Evolutionary conservation across 2,888 invertebrate genomes (phyloP), one percentile per base, ranked within the genome.

Genomic region (Julus scandinavius): DNA sequence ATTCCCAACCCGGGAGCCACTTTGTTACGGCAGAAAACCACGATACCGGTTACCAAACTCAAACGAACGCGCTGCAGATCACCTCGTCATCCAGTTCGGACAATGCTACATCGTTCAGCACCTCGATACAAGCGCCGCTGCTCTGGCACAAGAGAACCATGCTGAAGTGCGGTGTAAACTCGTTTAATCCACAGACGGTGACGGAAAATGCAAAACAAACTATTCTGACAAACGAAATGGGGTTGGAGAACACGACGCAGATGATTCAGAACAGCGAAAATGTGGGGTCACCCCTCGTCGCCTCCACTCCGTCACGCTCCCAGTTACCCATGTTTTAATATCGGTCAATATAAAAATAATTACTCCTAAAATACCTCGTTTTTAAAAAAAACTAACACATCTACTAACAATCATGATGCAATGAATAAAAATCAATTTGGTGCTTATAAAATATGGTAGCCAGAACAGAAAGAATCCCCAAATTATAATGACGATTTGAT

Each of bases 91-190:
- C 85, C 85, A 85, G 41, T 41, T 49, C n/a, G 20, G 85, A 85
- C 11, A n/a, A 0, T 1, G 49, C 85, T 1, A 11, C 5, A 2
- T 85, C 85, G 1, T 85, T 85, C 49, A 85, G 85, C 49, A 85
- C 85, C 1, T 85, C 85, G 41, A 85, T 85, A 41, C 85, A 85
- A 85, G 85, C 85, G n/a, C 85, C 85, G 20, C 41, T 45, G 41
- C 85, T 45, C 2, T 49, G 41, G 49, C 41, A 41, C 41, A 41
- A 85, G n/a, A 17, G 40, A n/a, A 20, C 49, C 49, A 15, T 85
- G 1, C 7, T 29, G 29, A 72, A 72, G 72, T 72, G 72, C 29
- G 9, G 72, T 9, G 29, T 7, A 29, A 72, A 20, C 20, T 72
- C 72, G 4, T 29, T 29, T 1, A 72, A 72, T 29, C 72, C 29